Evolutionary conservation across 2,113 vertebrate genomes (phyloP).

Genomic region (Felis chaus): DNA sequence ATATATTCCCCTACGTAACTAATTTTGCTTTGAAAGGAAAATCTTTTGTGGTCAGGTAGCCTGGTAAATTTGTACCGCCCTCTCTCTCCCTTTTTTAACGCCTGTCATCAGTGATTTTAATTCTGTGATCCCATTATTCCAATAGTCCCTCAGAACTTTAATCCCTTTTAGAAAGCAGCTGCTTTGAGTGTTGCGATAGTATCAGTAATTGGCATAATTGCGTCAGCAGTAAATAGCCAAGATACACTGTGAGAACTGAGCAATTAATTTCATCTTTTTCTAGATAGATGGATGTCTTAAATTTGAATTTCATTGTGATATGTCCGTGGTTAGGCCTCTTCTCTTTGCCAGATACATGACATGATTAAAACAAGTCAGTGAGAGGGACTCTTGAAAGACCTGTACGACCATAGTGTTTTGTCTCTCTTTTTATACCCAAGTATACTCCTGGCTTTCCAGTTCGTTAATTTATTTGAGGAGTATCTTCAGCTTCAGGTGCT

Average conservation of each 20-base stretch:
- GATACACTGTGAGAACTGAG: neutral
- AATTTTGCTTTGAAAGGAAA: constrained; percentile 49
- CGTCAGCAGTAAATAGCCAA: constrained; percentile 41
- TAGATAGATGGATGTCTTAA: neutral
- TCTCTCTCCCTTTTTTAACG: neutral
- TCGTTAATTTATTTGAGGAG: constrained; percentile 17
- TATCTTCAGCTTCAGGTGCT: neutral
- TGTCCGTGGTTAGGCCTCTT: neutral
- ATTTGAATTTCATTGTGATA: constrained; percentile 33
- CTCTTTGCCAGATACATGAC: neutral
- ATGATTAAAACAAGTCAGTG: neutral
- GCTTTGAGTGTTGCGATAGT: constrained; percentile 38
- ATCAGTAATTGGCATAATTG: constrained; percentile 44
- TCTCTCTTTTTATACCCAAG: neutral
- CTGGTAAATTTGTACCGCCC: neutral
- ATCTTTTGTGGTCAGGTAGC: neutral
- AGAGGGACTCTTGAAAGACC: constrained; percentile 9
- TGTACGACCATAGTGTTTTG: neutral
- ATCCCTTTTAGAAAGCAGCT: constrained; percentile 33
- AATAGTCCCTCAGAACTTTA: constrained; percentile 24
- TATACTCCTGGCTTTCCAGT: neutral
- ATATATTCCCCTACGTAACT: neutral
- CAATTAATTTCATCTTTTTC: constrained; percentile 42
- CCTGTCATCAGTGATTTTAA: neutral
- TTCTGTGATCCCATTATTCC: constrained; percentile 20